Evolutionary conservation across 30 jellyfish, hydroid and myxozoan species (phyloP).

Genomic region (Hydractinia echinata): DNA sequence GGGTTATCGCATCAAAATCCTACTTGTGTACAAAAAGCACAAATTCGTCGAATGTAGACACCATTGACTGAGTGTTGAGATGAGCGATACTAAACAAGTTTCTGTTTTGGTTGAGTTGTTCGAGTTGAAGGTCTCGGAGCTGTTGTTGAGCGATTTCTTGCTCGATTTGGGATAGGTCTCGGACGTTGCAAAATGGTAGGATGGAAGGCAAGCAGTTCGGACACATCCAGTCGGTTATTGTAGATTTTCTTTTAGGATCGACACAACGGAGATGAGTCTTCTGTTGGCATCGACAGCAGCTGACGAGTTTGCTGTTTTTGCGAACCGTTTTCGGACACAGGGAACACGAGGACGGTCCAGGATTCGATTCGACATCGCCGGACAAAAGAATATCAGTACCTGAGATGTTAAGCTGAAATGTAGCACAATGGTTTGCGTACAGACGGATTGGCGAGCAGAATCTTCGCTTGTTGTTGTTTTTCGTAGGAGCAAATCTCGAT

Average conservation of each 20-base stretch:
- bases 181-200: background rate
- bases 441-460: background rate
- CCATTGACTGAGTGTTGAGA: slow-evolving; percentile 49
- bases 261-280: slow-evolving; percentile 5
- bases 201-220: background rate
- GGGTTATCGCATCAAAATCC: slow-evolving; percentile 48
- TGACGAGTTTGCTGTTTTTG: slow-evolving; percentile 24
- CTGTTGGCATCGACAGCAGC: slow-evolving; percentile 26
- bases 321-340: slow-evolving; percentile 9
- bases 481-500: no score
- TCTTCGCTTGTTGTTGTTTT: no score
- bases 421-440: slow-evolving; percentile 19
- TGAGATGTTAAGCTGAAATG: slow-evolving; percentile 18
- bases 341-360: background rate
- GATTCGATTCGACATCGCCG: slow-evolving; percentile 18
- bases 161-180: slow-evolving; percentile 3
- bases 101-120: background rate
- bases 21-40: slow-evolving; percentile 40
- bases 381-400: slow-evolving; percentile 17
- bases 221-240: slow-evolving; percentile 7
- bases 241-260: background rate
- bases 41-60: slow-evolving; percentile 50
- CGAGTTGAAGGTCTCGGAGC: slow-evolving; percentile 15
- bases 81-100: slow-evolving; percentile 29
- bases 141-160: slow-evolving; percentile 24